Evolutionary conservation across 2,797 vertebrate species (phyloP).

Genomic region (Champsocephalus gunnari): DNA sequence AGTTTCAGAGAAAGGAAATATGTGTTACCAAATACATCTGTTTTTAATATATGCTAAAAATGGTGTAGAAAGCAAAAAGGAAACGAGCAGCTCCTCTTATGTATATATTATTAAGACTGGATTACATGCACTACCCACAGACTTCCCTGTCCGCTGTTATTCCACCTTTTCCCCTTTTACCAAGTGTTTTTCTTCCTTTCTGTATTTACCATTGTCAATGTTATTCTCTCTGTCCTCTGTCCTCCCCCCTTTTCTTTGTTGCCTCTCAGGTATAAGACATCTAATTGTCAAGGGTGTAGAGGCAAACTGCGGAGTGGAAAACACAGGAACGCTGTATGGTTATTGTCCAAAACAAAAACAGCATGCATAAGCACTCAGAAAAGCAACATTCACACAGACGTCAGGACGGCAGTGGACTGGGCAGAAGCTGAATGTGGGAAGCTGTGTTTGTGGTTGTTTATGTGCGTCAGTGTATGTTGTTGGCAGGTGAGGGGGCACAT

Average conservation of each 20-base stretch:
- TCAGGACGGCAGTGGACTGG: conserved; percentile 46
- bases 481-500: conserved; percentile 73
- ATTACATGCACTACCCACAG: conserved; percentile 27
- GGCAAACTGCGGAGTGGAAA: conserved; percentile 35
- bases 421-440: conserved; percentile 45
- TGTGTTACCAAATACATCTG: conserved; percentile 29
- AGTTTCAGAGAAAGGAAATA: conserved; percentile 52
- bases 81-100: conserved; percentile 43
- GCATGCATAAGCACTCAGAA: conserved; percentile 36
- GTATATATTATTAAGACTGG: conserved; percentile 40
- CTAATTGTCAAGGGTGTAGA: conserved; percentile 64
- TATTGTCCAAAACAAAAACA: conserved; percentile 64
- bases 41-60: conserved; percentile 42
- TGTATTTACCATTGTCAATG: conserved; percentile 1
- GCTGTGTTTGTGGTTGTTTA: conserved; percentile 62
- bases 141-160: conserved; percentile 20
- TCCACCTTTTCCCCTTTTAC: conserved; percentile 28
- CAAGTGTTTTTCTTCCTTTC: conserved; percentile 18
- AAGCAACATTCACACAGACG: conserved; percentile 35
- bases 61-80: conserved; percentile 31
- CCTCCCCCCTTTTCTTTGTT: conserved; percentile 19
- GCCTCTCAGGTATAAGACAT: conserved; percentile 51
- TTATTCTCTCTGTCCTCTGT: conserved; percentile 15
- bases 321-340: conserved; percentile 37
- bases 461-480: conserved; percentile 63